Conservation (phyloP, 2,888 invertebrate genomes). For the Sminthurides aquaticus region DNA sequence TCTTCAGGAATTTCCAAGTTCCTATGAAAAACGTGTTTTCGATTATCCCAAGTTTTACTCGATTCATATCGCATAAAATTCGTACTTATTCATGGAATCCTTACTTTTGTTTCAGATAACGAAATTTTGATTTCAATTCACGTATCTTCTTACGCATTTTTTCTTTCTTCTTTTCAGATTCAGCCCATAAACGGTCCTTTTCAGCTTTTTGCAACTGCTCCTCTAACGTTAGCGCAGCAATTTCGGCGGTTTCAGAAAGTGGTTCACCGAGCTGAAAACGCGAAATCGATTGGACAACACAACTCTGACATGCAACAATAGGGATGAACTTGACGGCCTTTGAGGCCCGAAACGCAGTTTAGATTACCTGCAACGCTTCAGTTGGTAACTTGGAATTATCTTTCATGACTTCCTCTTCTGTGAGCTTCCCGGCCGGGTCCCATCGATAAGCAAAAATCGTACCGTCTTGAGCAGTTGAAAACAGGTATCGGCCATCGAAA, state of each 20-base stretch:
- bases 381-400: not conserved
- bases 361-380: not conserved
- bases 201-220: slow-evolving; percentile 63
- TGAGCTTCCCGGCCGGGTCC: slow-evolving; percentile 48
- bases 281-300: too few relatives aligned
- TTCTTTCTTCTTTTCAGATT: slow-evolving; percentile 58
- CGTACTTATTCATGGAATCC: not conserved
- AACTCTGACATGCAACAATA: too few relatives aligned
- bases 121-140: slow-evolving; percentile 43
- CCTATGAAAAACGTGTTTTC: slow-evolving; percentile 41
- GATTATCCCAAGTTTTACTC: too few relatives aligned
- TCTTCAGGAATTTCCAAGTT: slow-evolving; percentile 57
- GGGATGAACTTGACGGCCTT: too few relatives aligned
- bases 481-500: slow-evolving; percentile 52
- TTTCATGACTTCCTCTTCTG: not conserved
- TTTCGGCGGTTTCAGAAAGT: too few relatives aligned
- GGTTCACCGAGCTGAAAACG: too few relatives aligned
- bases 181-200: slow-evolving; percentile 55
- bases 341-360: too few relatives aligned
- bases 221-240: slow-evolving; percentile 55
- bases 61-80: not conserved
- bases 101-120: slow-evolving; percentile 29
- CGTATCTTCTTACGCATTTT: slow-evolving; percentile 49
- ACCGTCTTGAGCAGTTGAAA: slow-evolving; percentile 65
- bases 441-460: slow-evolving; percentile 66